Conservation (phyloP, 2,888 invertebrate species). For the Rhaphigaster nebulosa region DNA sequence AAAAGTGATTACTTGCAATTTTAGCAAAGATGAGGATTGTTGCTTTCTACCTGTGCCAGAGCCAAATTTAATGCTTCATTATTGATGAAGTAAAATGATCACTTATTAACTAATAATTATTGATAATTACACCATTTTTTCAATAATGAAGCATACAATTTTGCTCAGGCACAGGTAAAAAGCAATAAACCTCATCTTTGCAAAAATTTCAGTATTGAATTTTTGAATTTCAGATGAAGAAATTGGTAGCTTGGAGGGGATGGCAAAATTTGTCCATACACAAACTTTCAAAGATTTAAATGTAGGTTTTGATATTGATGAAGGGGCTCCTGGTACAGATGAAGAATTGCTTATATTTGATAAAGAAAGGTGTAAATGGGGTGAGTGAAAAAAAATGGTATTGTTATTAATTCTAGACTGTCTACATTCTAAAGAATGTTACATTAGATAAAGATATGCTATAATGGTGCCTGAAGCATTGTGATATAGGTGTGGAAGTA, state of each 20-base stretch:
- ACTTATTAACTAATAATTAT: too few relatives aligned
- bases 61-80: too few relatives aligned
- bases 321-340: constrained; percentile 81
- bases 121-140: too few relatives aligned
- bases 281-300: constrained; percentile 82
- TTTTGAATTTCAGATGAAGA: constrained; percentile 83
- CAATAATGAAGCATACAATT: too few relatives aligned
- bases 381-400: background rate
- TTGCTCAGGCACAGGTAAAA: too few relatives aligned
- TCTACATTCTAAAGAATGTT: background rate
- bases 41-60: too few relatives aligned
- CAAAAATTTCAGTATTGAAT: too few relatives aligned
- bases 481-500: background rate
- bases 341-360: constrained; percentile 79
- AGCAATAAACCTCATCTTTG: too few relatives aligned
- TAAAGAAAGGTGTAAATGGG: constrained; percentile 73
- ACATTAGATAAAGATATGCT: background rate
- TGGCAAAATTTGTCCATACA: constrained; percentile 81
- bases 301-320: constrained; percentile 88
- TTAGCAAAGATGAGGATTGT: too few relatives aligned
- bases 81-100: too few relatives aligned
- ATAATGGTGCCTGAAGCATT: background rate
- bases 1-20: too few relatives aligned
- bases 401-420: background rate
- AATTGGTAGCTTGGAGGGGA: constrained; percentile 85